phyloP scores from a whole-genome alignment of 1,140 invertebrate species.

The Aphelinus certus region DNA sequence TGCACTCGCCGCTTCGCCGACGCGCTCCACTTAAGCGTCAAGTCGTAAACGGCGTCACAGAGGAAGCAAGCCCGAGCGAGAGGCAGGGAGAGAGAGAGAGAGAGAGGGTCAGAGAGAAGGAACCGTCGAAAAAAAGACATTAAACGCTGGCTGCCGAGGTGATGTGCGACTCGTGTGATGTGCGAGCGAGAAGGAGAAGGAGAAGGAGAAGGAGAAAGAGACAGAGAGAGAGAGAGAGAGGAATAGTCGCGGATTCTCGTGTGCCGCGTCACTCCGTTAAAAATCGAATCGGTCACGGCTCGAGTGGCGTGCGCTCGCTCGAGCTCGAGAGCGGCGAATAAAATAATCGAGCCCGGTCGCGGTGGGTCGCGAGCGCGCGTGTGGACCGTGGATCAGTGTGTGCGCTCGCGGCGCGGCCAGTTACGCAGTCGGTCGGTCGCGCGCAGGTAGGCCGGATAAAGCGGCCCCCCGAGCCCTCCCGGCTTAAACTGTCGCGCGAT shows the following conservation, averaged over 20 bases:
- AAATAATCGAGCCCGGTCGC: constrained; percentile 19
- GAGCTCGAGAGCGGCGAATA: constrained; percentile 6
- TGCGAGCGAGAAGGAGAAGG: constrained; percentile 15
- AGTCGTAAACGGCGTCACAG: constrained; percentile 31
- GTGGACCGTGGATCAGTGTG: not conserved
- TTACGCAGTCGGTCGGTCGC: not conserved
- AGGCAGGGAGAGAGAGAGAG: no score
- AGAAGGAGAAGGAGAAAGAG: constrained; percentile 7
- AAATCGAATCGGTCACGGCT: constrained; percentile 65
- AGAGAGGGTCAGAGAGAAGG: not conserved
- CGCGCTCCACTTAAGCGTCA: constrained; percentile 37
- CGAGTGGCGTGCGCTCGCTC: constrained; percentile 40
- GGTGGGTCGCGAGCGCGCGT: not conserved
- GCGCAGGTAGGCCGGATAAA: constrained; percentile 14
- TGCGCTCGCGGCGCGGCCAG: no score
- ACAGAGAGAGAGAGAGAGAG: not conserved
- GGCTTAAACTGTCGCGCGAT: constrained; percentile 65
- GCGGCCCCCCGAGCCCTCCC: constrained; percentile 23
- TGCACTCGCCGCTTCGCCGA: constrained; percentile 1
- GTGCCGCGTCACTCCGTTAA: constrained; percentile 54
- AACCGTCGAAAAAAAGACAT: constrained; percentile 15
- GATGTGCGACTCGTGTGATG: no score
- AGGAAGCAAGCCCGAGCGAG: no score
- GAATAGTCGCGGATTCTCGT: no score
- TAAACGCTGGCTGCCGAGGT: not conserved